Percentiles rank a stretch among this genome's conserved stretches.
phyloP scores from a whole-genome alignment of 2,888 invertebrate species.

The Brachynemurus nebulosus region DNA sequence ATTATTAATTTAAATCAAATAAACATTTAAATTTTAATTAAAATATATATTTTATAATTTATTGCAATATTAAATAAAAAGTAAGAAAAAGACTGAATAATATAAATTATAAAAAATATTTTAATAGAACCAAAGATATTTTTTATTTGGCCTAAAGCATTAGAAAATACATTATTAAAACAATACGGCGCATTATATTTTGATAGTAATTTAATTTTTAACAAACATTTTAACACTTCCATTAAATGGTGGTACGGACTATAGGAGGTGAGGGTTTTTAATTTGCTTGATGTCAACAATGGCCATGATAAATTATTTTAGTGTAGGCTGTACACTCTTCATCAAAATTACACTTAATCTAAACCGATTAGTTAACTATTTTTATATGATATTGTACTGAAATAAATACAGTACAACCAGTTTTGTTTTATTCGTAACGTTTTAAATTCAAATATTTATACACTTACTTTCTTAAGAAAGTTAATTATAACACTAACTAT shows the following conservation, averaged over 20 bases:
- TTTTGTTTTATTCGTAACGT: neutral
- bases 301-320: slow-evolving; percentile 32
- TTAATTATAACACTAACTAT: too few species aligned
- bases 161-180: too few species aligned
- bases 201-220: neutral
- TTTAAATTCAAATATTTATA: neutral
- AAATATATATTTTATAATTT: too few species aligned
- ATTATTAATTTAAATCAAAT: too few species aligned
- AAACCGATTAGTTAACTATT: slow-evolving; percentile 1
- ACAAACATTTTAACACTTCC: slow-evolving; percentile 3
- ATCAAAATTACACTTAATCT: slow-evolving; percentile 3
- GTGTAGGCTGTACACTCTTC: neutral
- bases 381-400: slow-evolving; percentile 3
- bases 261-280: slow-evolving; percentile 30
- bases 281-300: slow-evolving; percentile 36
- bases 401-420: neutral
- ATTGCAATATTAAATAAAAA: too few species aligned
- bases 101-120: too few species aligned
- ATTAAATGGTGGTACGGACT: neutral
- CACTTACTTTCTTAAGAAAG: neutral
- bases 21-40: too few species aligned
- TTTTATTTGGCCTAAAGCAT: too few species aligned
- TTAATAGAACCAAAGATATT: too few species aligned
- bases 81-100: too few species aligned
- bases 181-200: too few species aligned